These are phyloP conservation scores for Protonemura montana DNA, from an alignment of 2,888 invertebrate species.

Conservation along the genomic window DNA sequence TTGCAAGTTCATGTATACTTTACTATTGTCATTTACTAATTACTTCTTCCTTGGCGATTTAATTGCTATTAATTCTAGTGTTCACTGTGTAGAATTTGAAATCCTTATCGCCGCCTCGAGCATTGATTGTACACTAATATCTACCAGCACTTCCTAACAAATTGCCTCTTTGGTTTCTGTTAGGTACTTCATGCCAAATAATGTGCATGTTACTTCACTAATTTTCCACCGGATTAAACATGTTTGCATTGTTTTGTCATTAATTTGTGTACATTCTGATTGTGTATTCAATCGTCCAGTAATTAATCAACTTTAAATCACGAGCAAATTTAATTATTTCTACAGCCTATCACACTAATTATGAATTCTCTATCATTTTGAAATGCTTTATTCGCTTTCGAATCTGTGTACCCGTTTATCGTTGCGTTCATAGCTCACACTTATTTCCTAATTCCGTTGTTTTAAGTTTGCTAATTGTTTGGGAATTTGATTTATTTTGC, in stretches of 20 bases:
- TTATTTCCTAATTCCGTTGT: constrained; percentile 12
- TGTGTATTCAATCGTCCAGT: neutral
- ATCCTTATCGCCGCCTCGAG: neutral
- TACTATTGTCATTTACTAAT: neutral
- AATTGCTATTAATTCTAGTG: neutral
- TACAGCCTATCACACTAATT: neutral
- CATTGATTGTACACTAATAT: neutral
- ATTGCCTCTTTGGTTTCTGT: neutral
- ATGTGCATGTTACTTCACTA: neutral
- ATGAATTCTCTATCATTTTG: neutral
- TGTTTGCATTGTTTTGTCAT: neutral
- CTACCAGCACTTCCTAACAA: neutral
- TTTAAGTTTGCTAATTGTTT: neutral
- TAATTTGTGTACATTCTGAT: neutral
- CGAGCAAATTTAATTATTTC: neutral
- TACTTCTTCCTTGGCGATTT: too few species aligned
- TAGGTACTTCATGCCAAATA: neutral
- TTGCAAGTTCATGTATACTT: neutral
- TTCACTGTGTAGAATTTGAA: neutral
- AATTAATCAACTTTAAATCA: constrained; percentile 3
- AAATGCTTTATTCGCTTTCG: neutral
- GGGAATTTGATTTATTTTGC: neutral
- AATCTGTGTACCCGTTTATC: neutral
- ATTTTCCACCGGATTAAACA: neutral
- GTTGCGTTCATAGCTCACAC: neutral